A percentile compares a stretch with the other conserved stretches of the same genome.
These are phyloP conservation scores for Thalpophila matura DNA, from an alignment of 2,888 invertebrate species.

Conservation along the genomic window DNA sequence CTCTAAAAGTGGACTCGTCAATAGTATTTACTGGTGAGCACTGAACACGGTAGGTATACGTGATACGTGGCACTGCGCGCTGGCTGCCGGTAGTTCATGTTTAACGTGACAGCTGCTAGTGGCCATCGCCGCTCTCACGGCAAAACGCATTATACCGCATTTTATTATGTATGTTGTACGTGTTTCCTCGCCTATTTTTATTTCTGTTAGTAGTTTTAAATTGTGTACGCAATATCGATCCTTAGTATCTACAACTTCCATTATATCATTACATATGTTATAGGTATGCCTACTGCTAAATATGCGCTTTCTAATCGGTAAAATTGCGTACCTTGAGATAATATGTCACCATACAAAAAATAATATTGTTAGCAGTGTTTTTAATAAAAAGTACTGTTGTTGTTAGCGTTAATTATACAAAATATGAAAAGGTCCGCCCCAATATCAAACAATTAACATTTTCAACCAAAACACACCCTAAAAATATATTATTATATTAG, in stretches of 20 bases:
- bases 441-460: too few species aligned
- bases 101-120: slow-evolving; percentile 42
- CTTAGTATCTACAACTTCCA: not conserved
- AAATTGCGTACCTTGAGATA: too few species aligned
- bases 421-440: too few species aligned
- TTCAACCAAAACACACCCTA: too few species aligned
- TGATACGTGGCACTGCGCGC: slow-evolving; percentile 9
- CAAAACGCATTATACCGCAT: slow-evolving; percentile 41
- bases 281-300: not conserved
- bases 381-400: too few species aligned
- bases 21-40: slow-evolving; percentile 24
- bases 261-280: not conserved
- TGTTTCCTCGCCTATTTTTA: slow-evolving; percentile 26
- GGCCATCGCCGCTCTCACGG: slow-evolving; percentile 42
- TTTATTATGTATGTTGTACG: slow-evolving; percentile 49
- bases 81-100: slow-evolving; percentile 21
- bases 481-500: too few species aligned
- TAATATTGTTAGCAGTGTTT: too few species aligned
- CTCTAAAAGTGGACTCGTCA: slow-evolving; percentile 22
- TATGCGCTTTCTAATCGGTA: not conserved
- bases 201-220: slow-evolving; percentile 19
- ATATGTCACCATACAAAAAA: too few species aligned
- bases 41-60: slow-evolving; percentile 11
- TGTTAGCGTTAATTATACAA: too few species aligned
- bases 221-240: slow-evolving; percentile 5